Evolutionary conservation across 2,797 vertebrate species (phyloP).

Genomic region (Microchirus variegatus): DNA sequence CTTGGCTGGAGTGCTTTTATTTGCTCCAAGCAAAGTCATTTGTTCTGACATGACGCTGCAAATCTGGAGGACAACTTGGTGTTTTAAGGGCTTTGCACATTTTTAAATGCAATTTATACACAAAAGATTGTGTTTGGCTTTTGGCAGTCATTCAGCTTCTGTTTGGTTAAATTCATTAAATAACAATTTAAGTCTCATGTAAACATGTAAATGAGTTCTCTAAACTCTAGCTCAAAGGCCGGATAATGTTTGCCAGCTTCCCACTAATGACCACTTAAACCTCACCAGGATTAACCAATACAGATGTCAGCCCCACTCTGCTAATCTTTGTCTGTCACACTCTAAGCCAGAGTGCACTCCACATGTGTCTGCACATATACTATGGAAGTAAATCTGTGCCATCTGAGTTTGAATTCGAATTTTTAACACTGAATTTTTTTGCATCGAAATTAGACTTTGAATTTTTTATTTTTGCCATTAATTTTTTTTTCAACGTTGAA

Average conservation of each 20-base stretch:
- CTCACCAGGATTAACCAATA: not conserved
- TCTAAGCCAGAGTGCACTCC: not conserved
- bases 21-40: too few species aligned
- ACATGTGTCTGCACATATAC: not conserved
- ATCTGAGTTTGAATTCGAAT: too few species aligned
- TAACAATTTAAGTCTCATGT: not conserved
- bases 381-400: too few species aligned
- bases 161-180: not conserved
- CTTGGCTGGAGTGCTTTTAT: too few species aligned
- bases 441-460: too few species aligned
- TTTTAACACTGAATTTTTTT: too few species aligned
- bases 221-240: not conserved
- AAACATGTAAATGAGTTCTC: not conserved
- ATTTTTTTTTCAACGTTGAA: too few species aligned
- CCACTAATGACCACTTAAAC: conserved; percentile 6
- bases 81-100: too few species aligned
- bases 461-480: too few species aligned
- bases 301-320: too few species aligned
- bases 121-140: too few species aligned
- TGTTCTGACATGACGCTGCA: conserved; percentile 2
- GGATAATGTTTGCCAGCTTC: conserved; percentile 15
- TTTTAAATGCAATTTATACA: too few species aligned
- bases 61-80: not conserved
- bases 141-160: not conserved
- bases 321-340: conserved; percentile 1